phyloP scores from a whole-genome alignment of 2,113 vertebrate genomes.

The Acinonyx jubatus region DNA sequence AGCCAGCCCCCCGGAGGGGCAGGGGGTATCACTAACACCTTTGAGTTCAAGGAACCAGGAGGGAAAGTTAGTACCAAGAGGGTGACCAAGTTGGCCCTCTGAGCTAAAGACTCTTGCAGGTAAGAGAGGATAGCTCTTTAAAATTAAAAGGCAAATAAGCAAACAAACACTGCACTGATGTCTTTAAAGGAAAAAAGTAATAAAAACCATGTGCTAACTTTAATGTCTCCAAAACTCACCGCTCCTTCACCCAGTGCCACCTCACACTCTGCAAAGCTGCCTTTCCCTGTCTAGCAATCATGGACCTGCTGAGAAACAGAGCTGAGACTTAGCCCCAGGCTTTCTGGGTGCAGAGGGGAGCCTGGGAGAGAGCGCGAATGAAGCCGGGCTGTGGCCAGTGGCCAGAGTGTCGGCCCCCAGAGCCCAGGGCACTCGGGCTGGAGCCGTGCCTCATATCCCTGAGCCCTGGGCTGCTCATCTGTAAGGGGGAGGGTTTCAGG shows the following conservation, averaged over 20 bases:
- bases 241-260: not conserved
- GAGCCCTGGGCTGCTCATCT: not conserved
- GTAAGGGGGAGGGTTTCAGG: not conserved
- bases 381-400: not conserved
- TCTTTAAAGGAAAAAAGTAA: not conserved
- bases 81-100: not conserved
- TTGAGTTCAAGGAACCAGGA: not conserved
- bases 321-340: not conserved
- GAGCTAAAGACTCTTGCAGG: not conserved
- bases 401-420: accelerated
- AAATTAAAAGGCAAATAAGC: not conserved
- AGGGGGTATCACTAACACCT: not conserved
- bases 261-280: not conserved
- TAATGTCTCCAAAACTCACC: not conserved
- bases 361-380: too few relatives aligned
- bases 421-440: not conserved
- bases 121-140: not conserved
- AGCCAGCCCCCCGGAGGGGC: not conserved
- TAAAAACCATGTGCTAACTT: not conserved
- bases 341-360: not conserved
- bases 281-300: not conserved
- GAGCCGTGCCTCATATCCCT: not conserved
- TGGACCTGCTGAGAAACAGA: not conserved
- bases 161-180: not conserved
- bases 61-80: not conserved